Conservation (phyloP, 2,113 vertebrate genomes). For the Chionomys nivalis region DNA sequence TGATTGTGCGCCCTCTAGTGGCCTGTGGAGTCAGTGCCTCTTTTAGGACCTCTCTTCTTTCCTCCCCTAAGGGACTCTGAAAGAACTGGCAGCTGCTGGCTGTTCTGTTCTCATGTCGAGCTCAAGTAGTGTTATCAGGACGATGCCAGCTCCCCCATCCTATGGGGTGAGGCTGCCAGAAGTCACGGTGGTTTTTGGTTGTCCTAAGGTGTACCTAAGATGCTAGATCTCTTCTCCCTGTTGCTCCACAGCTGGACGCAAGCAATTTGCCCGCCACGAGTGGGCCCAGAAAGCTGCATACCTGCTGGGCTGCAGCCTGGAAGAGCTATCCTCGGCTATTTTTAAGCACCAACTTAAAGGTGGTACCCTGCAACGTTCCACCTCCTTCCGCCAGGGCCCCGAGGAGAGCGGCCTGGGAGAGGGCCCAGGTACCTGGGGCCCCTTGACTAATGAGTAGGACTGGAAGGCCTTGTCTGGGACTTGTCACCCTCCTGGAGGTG, state of each 20-base stretch:
- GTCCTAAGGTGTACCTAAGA: neutral
- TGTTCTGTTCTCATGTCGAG: neutral
- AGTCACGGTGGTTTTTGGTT: neutral
- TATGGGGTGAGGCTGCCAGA: neutral
- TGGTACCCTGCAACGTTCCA: slow-evolving; percentile 91
- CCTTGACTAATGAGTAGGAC: neutral
- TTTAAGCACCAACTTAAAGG: slow-evolving; percentile 96
- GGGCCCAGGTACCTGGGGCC: slow-evolving; percentile 83
- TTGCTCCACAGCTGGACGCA: slow-evolving; percentile 86
- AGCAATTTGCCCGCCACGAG: slow-evolving; percentile 97
- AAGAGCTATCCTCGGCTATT: slow-evolving; percentile 96
- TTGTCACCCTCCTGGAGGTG: neutral
- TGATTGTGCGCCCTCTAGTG: slow-evolving; percentile 32
- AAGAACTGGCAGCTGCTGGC: neutral
- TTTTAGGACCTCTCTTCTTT: slow-evolving; percentile 25
- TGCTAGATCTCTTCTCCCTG: neutral
- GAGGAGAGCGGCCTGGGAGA: slow-evolving; percentile 89
- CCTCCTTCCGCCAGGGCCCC: slow-evolving; percentile 94
- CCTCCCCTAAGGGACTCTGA: neutral
- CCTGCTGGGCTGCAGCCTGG: slow-evolving; percentile 93
- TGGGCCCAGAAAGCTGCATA: slow-evolving; percentile 99
- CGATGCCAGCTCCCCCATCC: neutral
- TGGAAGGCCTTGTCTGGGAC: neutral
- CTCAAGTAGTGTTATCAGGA: neutral
- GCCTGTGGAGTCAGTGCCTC: neutral